A percentile compares a stretch with the other conserved stretches of the same genome.
These are phyloP conservation scores for Cyprinodon variegatus DNA, from an alignment of 2,113 vertebrate genomes.

Conservation along the genomic window DNA sequence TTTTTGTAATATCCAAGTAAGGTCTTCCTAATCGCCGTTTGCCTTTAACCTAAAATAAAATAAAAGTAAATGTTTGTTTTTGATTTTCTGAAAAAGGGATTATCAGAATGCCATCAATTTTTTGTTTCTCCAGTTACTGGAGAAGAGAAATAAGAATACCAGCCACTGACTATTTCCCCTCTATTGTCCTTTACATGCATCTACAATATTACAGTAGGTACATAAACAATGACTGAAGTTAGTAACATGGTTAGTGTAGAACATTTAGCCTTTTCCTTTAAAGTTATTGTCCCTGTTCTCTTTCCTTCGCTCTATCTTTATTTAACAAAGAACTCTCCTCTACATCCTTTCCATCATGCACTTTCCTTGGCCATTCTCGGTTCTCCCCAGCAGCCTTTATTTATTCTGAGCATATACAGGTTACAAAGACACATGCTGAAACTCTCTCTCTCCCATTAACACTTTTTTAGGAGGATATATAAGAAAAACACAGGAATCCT, in stretches of 20 bases:
- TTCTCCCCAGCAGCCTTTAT: not conserved
- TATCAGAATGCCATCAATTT: too few relatives aligned
- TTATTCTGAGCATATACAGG: not conserved
- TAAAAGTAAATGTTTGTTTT: too few relatives aligned
- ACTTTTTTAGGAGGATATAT: conserved; percentile 18
- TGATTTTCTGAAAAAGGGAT: too few relatives aligned
- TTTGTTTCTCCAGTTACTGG: not conserved
- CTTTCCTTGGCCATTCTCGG: not conserved
- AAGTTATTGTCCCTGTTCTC: not conserved
- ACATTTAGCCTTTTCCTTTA: not conserved
- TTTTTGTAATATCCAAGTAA: too few relatives aligned
- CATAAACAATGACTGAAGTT: not conserved
- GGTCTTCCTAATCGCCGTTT: too few relatives aligned
- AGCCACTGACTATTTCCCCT: not conserved
- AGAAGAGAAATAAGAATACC: not conserved
- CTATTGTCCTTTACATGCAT: not conserved
- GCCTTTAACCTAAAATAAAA: too few relatives aligned
- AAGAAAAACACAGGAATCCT: conserved; percentile 10
- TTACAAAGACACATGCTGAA: not conserved
- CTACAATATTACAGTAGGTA: not conserved
- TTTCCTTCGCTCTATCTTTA: not conserved
- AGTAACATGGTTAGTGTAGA: not conserved
- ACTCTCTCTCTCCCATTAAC: conserved; percentile 6
- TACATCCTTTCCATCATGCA: not conserved
- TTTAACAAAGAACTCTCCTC: not conserved